A percentile compares a stretch with the other conserved stretches of the same genome.
Evolutionary conservation across 2,888 invertebrate species (phyloP).

Genomic region (Petrophora chlorosata): DNA sequence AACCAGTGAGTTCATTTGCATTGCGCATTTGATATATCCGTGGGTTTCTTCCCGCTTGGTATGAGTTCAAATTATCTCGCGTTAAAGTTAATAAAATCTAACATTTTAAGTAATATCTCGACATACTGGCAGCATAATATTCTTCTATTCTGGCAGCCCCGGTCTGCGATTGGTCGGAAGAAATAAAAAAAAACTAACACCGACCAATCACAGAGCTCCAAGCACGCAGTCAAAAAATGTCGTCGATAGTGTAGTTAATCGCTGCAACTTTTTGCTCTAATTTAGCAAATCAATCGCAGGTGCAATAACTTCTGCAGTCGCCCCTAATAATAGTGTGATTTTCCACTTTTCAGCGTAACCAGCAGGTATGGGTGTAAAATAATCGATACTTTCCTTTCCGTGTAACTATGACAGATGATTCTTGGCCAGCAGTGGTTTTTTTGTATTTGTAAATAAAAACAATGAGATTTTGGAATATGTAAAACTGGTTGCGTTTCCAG

Average conservation of each 20-base stretch:
- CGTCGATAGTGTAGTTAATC: conserved; percentile 62
- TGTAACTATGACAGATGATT: conserved; percentile 60
- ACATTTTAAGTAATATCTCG: conserved; percentile 7
- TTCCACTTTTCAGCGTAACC: conserved; percentile 24
- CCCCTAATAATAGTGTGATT: conserved; percentile 28
- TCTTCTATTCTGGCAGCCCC: conserved; percentile 35
- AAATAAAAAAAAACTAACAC: conserved; percentile 32
- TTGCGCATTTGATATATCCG: too few relatives aligned
- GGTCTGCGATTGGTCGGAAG: conserved; percentile 46
- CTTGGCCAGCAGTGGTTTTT: conserved; percentile 64
- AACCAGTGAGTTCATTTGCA: too few relatives aligned
- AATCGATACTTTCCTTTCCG: conserved; percentile 59
- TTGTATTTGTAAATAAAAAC: conserved; percentile 81
- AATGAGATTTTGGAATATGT: conserved; percentile 37
- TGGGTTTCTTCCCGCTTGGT: too few relatives aligned
- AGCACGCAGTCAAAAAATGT: conserved; percentile 73
- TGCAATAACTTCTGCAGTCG: conserved; percentile 43
- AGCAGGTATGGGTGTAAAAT: conserved; percentile 47
- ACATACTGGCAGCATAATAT: conserved; percentile 30
- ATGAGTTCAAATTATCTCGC: too few relatives aligned
- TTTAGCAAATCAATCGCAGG: conserved; percentile 51
- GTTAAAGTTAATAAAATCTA: conserved; percentile 19
- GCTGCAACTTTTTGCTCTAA: conserved; percentile 44
- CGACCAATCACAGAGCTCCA: conserved; percentile 67
- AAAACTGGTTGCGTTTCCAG: conserved; percentile 7